These are phyloP conservation scores for Amphibalanus amphitrite DNA, from an alignment of 1,140 invertebrate species.

Conservation along the genomic window DNA sequence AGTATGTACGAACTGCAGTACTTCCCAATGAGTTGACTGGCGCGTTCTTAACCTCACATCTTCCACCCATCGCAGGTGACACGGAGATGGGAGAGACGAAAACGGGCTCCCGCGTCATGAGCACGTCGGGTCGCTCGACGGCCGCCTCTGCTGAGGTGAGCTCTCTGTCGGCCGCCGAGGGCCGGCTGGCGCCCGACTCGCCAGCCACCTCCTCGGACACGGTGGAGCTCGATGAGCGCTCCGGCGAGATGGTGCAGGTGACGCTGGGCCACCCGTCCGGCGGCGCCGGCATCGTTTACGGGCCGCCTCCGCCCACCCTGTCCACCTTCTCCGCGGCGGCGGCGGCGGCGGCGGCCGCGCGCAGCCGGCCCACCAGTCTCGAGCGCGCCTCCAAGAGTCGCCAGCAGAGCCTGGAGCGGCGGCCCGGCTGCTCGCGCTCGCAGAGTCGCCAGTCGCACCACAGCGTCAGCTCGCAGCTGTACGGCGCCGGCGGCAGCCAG, in stretches of 20 bases:
- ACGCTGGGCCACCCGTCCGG: background rate
- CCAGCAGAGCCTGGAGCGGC: background rate
- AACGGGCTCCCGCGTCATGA: background rate
- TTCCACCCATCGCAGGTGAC: background rate
- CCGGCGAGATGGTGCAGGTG: background rate
- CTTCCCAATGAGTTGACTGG: no score
- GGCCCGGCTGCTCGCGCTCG: background rate
- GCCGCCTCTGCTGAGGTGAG: background rate
- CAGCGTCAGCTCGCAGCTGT: background rate
- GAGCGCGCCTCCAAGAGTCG: background rate
- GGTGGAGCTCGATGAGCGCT: background rate
- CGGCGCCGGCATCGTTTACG: background rate
- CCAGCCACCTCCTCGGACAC: background rate
- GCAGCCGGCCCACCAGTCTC: background rate
- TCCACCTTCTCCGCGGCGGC: background rate
- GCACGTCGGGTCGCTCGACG: background rate
- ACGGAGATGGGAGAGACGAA: background rate
- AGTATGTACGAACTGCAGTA: no score
- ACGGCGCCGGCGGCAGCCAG: background rate
- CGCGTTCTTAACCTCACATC: no score
- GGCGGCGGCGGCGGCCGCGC: no score
- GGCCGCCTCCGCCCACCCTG: background rate
- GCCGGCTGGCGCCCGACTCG: background rate
- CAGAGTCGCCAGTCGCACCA: background rate
- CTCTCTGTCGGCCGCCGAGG: background rate